Base-by-base conservation (phyloP, 2,888 invertebrate genomes). In the Coleophora deauratella region DNA sequence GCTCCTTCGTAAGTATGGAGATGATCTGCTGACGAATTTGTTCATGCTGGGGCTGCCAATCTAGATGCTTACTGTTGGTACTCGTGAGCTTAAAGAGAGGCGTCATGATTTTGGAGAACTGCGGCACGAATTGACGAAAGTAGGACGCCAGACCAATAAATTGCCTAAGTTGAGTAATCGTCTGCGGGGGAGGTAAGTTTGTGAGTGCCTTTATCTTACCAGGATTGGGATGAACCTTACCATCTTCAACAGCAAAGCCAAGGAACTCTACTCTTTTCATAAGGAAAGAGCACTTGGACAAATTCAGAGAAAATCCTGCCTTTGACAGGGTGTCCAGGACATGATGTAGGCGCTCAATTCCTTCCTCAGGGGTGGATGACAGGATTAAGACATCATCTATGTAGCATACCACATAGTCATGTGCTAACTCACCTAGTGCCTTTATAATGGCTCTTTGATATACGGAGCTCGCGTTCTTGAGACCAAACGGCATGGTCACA, bases 131-230 rank as follows among this genome's bases (percentile, higher is more conserved):
- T 9, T 53, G 40, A 0, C 55, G 12, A 37, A 56, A 57, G 14
- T 56, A 55, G 0, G 52, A 50, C 0, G 55, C 52, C 0, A 57
- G 15, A 0, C 57, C 57, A 0, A 51, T 44, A 37, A 56, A 55
- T 15, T 59, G 61, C 1, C 58, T 33, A 0, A 58, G 1, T 12
- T 55, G 53, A 0, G 37, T 35, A 0, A 47, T 39, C 0, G 45
- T 52, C 6, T 42, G 2, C 0, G 57, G 61, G 0, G 55, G 47
- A 0, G 43, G 42, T 0, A 46, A 12, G 1, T 14, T 9, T 1
- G 44, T 40, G 1, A 59, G 31, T 0, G 55, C 53, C 1, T 45
- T 33, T 6, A 59, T 37, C 30, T 58, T 57, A 6, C 50, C 4
- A 0, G 27, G 42, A 9, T 58, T 59, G 0, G 58, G 60, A 4